Percentiles rank a stretch among this genome's conserved stretches.
Evolutionary conservation across 1,140 invertebrate species (phyloP).

Genomic region (Drosophila albomicans): DNA sequence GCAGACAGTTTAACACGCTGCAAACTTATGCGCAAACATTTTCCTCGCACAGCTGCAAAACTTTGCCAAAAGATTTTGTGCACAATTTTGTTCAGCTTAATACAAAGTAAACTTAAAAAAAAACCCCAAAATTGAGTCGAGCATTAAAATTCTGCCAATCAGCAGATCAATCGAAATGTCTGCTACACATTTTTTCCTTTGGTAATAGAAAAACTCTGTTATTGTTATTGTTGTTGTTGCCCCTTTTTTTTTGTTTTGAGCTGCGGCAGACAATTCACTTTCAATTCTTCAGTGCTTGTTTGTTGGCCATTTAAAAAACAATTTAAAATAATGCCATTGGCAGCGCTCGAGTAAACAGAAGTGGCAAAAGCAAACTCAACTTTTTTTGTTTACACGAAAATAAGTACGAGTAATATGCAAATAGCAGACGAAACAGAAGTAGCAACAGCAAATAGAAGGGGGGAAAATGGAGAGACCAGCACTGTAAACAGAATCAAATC

Average conservation of each 20-base stretch:
- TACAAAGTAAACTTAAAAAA: not conserved
- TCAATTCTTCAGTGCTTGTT: conserved; percentile 26
- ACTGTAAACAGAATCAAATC: conserved; percentile 39
- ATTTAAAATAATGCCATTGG: conserved; percentile 66
- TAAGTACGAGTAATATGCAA: conserved; percentile 54
- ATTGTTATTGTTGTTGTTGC: conserved; percentile 13
- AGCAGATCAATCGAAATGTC: conserved; percentile 36
- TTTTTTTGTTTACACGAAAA: conserved; percentile 49
- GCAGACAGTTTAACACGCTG: conserved; percentile 18
- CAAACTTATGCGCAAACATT: not conserved
- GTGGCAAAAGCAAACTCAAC: conserved; percentile 41
- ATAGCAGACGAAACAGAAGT: conserved; percentile 15
- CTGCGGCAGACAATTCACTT: conserved; percentile 21
- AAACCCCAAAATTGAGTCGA: not conserved
- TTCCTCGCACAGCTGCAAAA: not conserved
- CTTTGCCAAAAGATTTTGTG: not conserved
- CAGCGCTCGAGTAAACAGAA: conserved; percentile 37
- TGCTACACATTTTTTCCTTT: not conserved
- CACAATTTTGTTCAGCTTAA: conserved; percentile 9
- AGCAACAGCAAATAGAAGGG: not conserved
- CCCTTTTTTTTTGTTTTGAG: not conserved
- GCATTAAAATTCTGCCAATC: conserved; percentile 5
- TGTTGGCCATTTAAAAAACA: conserved; percentile 68
- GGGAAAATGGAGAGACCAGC: not conserved
- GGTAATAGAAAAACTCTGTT: too few relatives aligned